Evolutionary conservation across 2,888 invertebrate genomes (phyloP).

Genomic region (Apotomis turbidana): DNA sequence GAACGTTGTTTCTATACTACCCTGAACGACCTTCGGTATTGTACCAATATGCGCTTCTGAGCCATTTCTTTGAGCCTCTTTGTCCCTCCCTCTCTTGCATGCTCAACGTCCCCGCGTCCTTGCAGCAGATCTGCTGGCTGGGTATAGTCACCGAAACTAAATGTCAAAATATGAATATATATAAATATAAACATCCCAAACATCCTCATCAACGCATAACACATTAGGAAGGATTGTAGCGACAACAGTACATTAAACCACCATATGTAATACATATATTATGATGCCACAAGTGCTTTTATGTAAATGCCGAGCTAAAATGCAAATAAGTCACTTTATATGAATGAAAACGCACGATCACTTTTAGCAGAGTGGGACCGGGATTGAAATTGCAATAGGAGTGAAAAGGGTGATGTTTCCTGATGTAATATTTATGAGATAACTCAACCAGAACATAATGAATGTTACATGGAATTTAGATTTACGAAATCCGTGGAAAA

Average conservation of each 20-base stretch:
- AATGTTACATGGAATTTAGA: slow-evolving; percentile 1
- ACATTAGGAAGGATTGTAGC: slow-evolving; percentile 3
- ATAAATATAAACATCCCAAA: not conserved
- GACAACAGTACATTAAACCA: slow-evolving; percentile 15
- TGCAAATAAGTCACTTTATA: slow-evolving; percentile 40
- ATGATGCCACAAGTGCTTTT: slow-evolving; percentile 31
- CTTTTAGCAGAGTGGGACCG: slow-evolving; percentile 13
- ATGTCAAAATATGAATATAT: too few relatives aligned
- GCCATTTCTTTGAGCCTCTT: too few relatives aligned
- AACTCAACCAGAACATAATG: slow-evolving; percentile 4
- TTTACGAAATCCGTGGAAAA: not conserved
- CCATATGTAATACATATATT: slow-evolving; percentile 21
- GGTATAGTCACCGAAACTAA: too few relatives aligned
- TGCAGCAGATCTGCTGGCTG: too few relatives aligned
- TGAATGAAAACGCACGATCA: slow-evolving; percentile 39
- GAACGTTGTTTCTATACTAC: too few relatives aligned
- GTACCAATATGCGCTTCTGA: too few relatives aligned
- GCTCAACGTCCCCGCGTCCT: too few relatives aligned
- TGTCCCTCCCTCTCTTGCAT: too few relatives aligned
- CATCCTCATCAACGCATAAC: slow-evolving; percentile 9
- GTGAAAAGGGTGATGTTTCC: slow-evolving; percentile 9
- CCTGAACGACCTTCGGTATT: too few relatives aligned
- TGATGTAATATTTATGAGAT: slow-evolving; percentile 23
- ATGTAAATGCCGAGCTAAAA: slow-evolving; percentile 34
- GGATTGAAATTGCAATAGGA: slow-evolving; percentile 21